These are phyloP conservation scores for Formica selysi DNA, from an alignment of 1,140 invertebrate species.

Conservation along the genomic window DNA sequence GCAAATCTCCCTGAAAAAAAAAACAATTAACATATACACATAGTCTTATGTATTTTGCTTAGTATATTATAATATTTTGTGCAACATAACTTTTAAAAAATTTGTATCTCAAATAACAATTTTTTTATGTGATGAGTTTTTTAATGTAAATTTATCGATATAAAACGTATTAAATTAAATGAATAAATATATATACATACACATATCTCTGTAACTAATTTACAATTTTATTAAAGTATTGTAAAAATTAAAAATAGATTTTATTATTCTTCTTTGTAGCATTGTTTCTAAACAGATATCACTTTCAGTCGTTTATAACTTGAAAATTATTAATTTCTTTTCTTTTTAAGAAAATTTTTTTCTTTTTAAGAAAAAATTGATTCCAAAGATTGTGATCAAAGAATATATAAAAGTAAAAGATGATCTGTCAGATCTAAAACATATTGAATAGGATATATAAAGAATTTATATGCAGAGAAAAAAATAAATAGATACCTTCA, in stretches of 20 bases:
- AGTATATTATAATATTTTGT: background rate
- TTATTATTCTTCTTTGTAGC: no score
- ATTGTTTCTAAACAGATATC: no score
- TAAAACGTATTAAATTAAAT: background rate
- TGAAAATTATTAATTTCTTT: no score
- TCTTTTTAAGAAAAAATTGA: background rate
- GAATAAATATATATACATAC: no score
- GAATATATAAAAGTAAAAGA: no score
- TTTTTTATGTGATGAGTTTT: background rate
- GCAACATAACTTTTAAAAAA: background rate
- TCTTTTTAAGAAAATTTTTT: background rate
- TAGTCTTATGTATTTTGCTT: background rate
- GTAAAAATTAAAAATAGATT: no score
- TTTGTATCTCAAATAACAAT: background rate
- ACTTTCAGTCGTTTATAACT: no score
- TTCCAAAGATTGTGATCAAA: no score
- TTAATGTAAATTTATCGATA: background rate
- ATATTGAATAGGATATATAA: background rate
- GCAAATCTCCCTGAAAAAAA: constrained; percentile 94
- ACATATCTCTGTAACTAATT: no score
- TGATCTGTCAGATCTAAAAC: no score
- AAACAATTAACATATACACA: constrained; percentile 15
- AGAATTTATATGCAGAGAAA: background rate
- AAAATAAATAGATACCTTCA: constrained; percentile 91
- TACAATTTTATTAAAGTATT: no score